These are phyloP conservation scores for Desmophyllum pertusum DNA, from an alignment of 92 coral and sea anemone genomes.

Conservation along the genomic window DNA sequence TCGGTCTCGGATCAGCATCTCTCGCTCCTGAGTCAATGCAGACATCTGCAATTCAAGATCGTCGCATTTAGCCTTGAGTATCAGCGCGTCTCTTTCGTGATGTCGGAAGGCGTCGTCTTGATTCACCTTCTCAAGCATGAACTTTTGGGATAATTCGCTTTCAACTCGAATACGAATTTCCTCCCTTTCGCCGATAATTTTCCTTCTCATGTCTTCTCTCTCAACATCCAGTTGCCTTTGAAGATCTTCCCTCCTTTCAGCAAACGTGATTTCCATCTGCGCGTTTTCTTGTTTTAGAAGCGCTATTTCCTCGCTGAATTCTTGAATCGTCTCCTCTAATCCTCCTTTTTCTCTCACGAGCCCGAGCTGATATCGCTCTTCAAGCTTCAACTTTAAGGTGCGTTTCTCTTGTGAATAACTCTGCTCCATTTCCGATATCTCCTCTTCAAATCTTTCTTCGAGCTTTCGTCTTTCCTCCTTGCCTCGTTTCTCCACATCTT, in stretches of 20 bases:
- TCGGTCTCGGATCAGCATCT: slow-evolving; percentile 71
- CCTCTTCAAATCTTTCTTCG: slow-evolving; percentile 87
- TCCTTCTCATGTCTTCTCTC: slow-evolving; percentile 71
- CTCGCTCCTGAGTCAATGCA: slow-evolving; percentile 63
- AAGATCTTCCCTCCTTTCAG: slow-evolving; percentile 78
- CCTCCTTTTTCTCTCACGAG: slow-evolving; percentile 71
- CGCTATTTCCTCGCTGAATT: slow-evolving; percentile 68
- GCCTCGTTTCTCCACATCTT: slow-evolving; percentile 73
- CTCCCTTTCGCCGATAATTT: slow-evolving; percentile 62
- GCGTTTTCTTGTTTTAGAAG: slow-evolving; percentile 85
- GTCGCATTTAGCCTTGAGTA: slow-evolving; percentile 67
- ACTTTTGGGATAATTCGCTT: slow-evolving; percentile 72
- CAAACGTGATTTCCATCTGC: slow-evolving; percentile 65
- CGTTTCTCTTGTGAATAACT: slow-evolving; percentile 81
- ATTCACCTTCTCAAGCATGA: slow-evolving; percentile 54
- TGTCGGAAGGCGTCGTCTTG: slow-evolving; percentile 65
- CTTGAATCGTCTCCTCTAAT: slow-evolving; percentile 73
- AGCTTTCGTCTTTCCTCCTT: slow-evolving; percentile 85
- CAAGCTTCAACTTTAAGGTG: slow-evolving; percentile 68
- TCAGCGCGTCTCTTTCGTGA: slow-evolving; percentile 62
- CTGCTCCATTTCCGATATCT: slow-evolving; percentile 82
- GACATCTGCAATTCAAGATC: slow-evolving; percentile 58
- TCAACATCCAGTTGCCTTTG: slow-evolving; percentile 76
- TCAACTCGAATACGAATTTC: slow-evolving; percentile 77
- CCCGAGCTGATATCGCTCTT: slow-evolving; percentile 75